phyloP scores from a whole-genome alignment of 2,797 vertebrate genomes.

The Tragopan temminckii region DNA sequence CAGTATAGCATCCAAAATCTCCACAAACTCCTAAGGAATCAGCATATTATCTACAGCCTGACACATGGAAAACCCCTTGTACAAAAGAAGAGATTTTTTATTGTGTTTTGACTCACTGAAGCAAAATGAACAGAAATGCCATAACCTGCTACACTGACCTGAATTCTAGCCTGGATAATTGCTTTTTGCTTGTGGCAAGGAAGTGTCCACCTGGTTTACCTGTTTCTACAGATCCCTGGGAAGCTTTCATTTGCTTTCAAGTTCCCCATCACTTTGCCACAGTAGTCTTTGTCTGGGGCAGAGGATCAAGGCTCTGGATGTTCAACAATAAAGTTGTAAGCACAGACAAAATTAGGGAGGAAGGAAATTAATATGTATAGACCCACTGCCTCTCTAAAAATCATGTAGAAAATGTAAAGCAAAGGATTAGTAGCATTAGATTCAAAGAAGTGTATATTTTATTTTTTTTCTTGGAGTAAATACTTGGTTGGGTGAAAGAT shows the following conservation, averaged over 20 bases:
- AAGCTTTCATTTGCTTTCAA: not conserved
- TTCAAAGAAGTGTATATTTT: not conserved
- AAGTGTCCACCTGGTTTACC: not conserved
- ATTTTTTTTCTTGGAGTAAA: not conserved
- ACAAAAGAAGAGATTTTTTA: not conserved
- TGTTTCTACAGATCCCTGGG: not conserved
- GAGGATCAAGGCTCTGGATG: accelerated
- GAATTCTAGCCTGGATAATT: not conserved
- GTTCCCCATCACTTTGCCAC: not conserved
- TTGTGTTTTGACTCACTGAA: not conserved
- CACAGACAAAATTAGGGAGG: not conserved
- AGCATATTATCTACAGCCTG: not conserved
- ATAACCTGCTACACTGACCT: not conserved
- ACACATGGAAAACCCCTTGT: not conserved
- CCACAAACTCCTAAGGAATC: not conserved
- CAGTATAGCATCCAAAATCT: not conserved
- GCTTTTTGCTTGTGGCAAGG: not conserved
- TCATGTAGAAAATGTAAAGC: not conserved
- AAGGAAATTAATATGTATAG: not conserved
- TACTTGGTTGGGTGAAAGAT: not conserved
- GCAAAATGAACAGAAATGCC: not conserved
- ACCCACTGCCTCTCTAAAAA: not conserved
- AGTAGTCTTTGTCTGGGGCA: not conserved
- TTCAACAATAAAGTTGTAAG: not conserved
- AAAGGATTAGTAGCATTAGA: not conserved